Base-by-base conservation (phyloP, 2,888 invertebrate genomes). In the Heteromyza rotundicornis region DNA sequence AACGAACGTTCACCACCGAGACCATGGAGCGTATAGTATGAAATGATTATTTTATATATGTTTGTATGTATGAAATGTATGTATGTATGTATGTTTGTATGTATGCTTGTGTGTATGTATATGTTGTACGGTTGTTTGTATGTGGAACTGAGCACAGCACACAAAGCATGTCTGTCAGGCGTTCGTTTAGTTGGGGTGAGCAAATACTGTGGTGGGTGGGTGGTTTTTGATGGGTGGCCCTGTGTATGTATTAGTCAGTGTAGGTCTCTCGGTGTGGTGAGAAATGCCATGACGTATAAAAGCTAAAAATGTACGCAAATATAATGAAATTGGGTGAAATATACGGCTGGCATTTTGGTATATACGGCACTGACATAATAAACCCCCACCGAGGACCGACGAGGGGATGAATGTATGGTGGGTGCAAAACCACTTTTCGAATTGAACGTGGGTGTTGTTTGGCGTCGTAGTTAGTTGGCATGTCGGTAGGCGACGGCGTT, bases 321-420 rank as follows among this genome's bases (percentile, higher is more conserved):
- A 76, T 76, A 76, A 77, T 77, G 75, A 76, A 76, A 76, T 76
- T 76, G 75, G 75, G 75, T 77, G 75, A 76, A 76, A 76, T n/a
- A n/a, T 73, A 73, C 68, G 64, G 62, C 63, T 65, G 63, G 63
- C n/a, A n/a, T n/a, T n/a, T n/a, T n/a, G n/a, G 19, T 35, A 53
- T 53, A 35, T 53, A 16, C 52, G 67, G 65, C n/a, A n/a, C 77
- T 75, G 75, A 73, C 78, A 77, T 75, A 75, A 77, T 77, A 75
- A 75, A 77, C 71, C 40, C 20, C 20, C 17, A 50, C 49, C 47
- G 56, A 52, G 50, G 57, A 60, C 27, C 61, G 63, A 60, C 14
- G 47, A 17, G 17, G 47, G 19, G 47, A 5, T 19, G 3, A 20
- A 17, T 47, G 47, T 17, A n/a, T 12, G 3, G 8, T 3, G 47